Percentiles rank a stretch among this genome's conserved stretches.
Conservation (phyloP, 1,140 invertebrate genomes). For the Ostrea edulis region DNA sequence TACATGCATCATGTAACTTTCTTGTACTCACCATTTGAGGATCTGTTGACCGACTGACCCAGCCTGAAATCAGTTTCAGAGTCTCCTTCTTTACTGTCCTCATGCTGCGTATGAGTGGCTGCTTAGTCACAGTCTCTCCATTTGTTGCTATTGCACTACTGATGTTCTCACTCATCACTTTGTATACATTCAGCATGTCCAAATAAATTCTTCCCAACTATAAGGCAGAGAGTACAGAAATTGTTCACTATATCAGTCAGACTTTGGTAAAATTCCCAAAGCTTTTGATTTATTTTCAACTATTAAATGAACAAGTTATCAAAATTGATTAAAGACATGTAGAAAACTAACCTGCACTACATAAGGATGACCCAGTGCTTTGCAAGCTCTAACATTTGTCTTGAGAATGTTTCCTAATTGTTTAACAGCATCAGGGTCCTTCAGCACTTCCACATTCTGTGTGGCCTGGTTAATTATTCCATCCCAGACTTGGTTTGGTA, state of each 20-base stretch:
- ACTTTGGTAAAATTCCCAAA: background rate
- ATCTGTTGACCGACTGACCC: constrained; percentile 95
- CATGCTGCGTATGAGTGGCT: constrained; percentile 99
- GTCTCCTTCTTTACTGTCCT: constrained; percentile 99
- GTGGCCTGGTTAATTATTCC: constrained; percentile 98
- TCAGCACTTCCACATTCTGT: constrained; percentile 96
- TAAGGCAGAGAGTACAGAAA: constrained; percentile 67
- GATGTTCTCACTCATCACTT: constrained; percentile 99
- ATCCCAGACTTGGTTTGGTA: constrained; percentile 99
- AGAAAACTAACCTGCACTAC: constrained; percentile 87
- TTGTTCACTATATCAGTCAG: background rate
- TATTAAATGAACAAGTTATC: too few relatives aligned
- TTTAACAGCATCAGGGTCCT: constrained; percentile 97
- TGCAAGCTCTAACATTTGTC: constrained; percentile 98
- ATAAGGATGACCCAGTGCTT: constrained; percentile 97
- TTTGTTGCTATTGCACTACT: constrained; percentile 96
- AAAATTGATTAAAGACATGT: background rate
- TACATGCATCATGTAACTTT: background rate
- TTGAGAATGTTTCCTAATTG: constrained; percentile 98
- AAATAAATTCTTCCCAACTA: constrained; percentile 96
- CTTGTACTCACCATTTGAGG: constrained; percentile 81
- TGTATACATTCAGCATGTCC: constrained; percentile 99
- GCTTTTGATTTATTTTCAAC: background rate
- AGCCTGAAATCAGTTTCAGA: constrained; percentile 97
- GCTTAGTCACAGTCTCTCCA: constrained; percentile 97